Conservation (phyloP, 2,797 vertebrate species). For the Etheostoma perlongum region DNA sequence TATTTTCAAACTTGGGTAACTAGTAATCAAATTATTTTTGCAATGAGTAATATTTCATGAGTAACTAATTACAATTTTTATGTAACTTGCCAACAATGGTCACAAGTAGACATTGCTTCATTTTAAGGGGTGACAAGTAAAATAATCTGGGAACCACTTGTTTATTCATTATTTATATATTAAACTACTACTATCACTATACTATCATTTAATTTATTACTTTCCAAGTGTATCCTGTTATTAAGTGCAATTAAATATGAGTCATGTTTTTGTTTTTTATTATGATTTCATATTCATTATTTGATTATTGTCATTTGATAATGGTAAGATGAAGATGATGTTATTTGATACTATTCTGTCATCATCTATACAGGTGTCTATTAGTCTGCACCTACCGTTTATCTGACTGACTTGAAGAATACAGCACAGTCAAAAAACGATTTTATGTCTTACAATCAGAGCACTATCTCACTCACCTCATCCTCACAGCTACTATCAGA, state of each 20-base stretch:
- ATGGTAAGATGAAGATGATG: neutral
- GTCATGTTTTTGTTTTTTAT: too few relatives aligned
- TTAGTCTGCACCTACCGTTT: neutral
- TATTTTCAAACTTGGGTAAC: neutral
- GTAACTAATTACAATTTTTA: too few relatives aligned
- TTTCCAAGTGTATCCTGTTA: neutral
- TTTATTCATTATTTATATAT: neutral
- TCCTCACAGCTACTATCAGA: constrained; percentile 30
- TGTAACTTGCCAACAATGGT: neutral
- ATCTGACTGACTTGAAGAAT: neutral
- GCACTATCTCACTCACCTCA: neutral
- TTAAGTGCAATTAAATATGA: neutral
- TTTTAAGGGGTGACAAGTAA: too few relatives aligned
- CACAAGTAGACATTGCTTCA: neutral
- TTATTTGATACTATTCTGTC: neutral
- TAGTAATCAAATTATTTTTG: neutral
- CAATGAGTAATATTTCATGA: too few relatives aligned
- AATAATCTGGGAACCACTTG: neutral
- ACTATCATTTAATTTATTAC: neutral
- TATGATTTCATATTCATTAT: too few relatives aligned
- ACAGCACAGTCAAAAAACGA: constrained; percentile 14
- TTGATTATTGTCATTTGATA: neutral
- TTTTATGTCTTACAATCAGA: constrained; percentile 25
- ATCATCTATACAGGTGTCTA: constrained; percentile 2
- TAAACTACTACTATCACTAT: neutral